Evolutionary conservation across 2,888 invertebrate genomes (phyloP), one percentile per base, ranked within the genome.

Genomic region (Apamea monoglypha): DNA sequence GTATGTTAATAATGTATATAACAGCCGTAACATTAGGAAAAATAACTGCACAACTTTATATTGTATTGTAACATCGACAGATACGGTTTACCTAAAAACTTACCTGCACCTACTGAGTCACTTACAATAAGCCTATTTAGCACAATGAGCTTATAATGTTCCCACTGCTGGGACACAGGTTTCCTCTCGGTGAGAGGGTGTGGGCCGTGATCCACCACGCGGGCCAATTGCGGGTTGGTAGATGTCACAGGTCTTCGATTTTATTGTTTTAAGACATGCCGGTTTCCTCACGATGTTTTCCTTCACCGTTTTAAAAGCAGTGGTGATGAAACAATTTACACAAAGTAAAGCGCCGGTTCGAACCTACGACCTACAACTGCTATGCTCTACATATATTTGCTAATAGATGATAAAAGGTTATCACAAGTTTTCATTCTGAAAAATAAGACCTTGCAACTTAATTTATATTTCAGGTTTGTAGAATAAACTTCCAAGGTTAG

Each of bases 391-490:
- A 21, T 32, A 53, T 53, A 21, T 32, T 63, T 10, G 18, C 16
- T 32, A 3, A 63, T 50, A 29, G 29, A 14, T 21, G 29, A 14
- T 50, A 8, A 50, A 32, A 50, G 25, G 32, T 53, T 32, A 14
- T 69, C 5, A 32, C 36, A 74, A 21, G 50, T 25, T 73, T 44
- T 32, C 16, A 12, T 29, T 10, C 5, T 16, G 16, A 18, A 47
- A 59, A 32, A 36, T 32, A 14, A 29, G 40, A 18, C 12, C 2
- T 25, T 18, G 8, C 18, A 7, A 64, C 21, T 72, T 66, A 25
- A 77, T n/a, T 64, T 8, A 77, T 63, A 40, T 32, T 80, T 63
- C 16, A 44, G 2, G 18, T 47, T 79, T 47, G 21, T 25, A 18
- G 10, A 29, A 40, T 12, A 53, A 14, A 18, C 25, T 56, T 36